phyloP scores from a whole-genome alignment of 1,140 invertebrate species.

The Drosophila santomea region DNA sequence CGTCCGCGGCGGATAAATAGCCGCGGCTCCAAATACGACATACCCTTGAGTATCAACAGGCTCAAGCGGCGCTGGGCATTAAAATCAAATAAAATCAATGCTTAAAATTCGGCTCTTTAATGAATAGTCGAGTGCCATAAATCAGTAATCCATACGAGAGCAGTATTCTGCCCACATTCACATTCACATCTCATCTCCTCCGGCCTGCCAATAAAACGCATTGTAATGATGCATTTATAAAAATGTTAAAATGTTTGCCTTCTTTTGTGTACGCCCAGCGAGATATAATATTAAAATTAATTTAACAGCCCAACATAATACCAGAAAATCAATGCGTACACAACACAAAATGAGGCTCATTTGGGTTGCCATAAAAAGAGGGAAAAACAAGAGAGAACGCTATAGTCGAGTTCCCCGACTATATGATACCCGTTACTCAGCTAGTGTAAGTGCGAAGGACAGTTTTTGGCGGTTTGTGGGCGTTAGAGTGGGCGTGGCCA shows the following conservation, averaged over 20 bases:
- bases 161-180: conserved; percentile 41
- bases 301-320: conserved; percentile 39
- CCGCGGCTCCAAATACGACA: conserved; percentile 9
- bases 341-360: conserved; percentile 11
- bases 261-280: conserved; percentile 27
- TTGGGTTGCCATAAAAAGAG: background rate
- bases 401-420: too few relatives aligned
- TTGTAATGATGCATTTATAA: conserved; percentile 79
- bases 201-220: conserved; percentile 61
- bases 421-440: too few relatives aligned
- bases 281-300: conserved; percentile 77
- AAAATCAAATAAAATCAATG: conserved; percentile 82
- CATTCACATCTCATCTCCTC: conserved; percentile 11
- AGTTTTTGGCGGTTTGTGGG: too few relatives aligned
- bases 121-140: conserved; percentile 71
- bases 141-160: conserved; percentile 73
- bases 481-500: too few relatives aligned
- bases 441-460: too few relatives aligned
- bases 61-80: conserved; percentile 48
- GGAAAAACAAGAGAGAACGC: too few relatives aligned
- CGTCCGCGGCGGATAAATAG: conserved; percentile 63
- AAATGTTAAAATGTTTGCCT: conserved; percentile 68
- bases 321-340: conserved; percentile 41
- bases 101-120: conserved; percentile 66
- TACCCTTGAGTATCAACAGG: background rate